Base-by-base conservation (phyloP, 2,888 invertebrate species). In the Cephus sareptanus region DNA sequence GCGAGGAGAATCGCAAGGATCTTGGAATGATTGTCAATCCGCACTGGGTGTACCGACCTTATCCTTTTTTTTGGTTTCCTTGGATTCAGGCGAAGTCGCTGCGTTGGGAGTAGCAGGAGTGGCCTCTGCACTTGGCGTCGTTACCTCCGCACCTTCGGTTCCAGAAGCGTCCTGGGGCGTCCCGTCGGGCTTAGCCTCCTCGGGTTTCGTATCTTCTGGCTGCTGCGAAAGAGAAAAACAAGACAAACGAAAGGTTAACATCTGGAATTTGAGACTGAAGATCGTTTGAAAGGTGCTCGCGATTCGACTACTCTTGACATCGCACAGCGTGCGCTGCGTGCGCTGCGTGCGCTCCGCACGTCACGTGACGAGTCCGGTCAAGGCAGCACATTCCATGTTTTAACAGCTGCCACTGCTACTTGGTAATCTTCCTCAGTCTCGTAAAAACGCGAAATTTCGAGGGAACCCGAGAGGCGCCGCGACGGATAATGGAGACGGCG, bases 21-120 rank as follows among this genome's bases (percentile, higher is more conserved):
- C 9, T 56, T 56, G 9, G 23, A 23, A 23, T 2, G 23, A 56
- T 56, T 23, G 56, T 56, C 56, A 23, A 56, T 56, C 56, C 23
- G 23, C 56, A 56, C 23, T 56, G 23, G 23, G 9, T 56, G 56
- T 31, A 77, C 83, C 80, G 80, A 90, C 90, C 87, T 91, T 91
- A 33, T 90, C 91, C 86, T 91, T 91, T 85, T 91, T 91, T 87
- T 91, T 91, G 78, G 88, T 82, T 83, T 90, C 91, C 86, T 90
- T 91, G 83, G 84, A 89, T n/a, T 91, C 90, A 79, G 91, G 91
- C 73, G 91, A 88, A 70, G 89, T 87, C 81, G 86, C 87, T 79
- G 87, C 81, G n/a, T 87, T 88, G 71, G 90, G 88, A 83, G 87
- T 88, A 73, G 90, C 87, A 75, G 90, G 86, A 82, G 86, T 87